Conservation (phyloP, 2,888 invertebrate genomes). For the Hipparchia semele region DNA sequence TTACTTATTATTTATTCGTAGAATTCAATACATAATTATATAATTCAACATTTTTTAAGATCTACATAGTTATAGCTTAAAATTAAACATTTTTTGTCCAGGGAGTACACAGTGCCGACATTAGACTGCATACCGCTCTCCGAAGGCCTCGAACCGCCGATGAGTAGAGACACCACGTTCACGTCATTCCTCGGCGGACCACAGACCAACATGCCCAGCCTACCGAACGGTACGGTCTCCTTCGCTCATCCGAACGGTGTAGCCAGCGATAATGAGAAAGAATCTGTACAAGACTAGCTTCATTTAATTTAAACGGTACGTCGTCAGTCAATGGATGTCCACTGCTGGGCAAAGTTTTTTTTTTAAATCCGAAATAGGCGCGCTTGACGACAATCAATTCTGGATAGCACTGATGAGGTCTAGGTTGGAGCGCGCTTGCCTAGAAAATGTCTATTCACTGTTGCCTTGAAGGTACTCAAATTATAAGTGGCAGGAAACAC, state of each 20-base stretch:
- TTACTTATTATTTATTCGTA: too few relatives aligned
- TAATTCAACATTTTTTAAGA: too few relatives aligned
- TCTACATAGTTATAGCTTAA: too few relatives aligned
- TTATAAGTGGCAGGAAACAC: too few relatives aligned
- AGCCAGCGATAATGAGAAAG: conserved; percentile 43
- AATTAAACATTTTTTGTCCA: conserved; percentile 43
- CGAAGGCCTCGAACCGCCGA: conserved; percentile 75
- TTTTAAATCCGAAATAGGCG: too few relatives aligned
- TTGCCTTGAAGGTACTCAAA: too few relatives aligned
- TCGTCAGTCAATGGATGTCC: background rate
- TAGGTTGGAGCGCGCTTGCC: too few relatives aligned
- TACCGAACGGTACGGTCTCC: conserved; percentile 57
- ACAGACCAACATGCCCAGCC: conserved; percentile 43
- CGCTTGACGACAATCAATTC: too few relatives aligned
- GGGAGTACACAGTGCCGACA: conserved; percentile 79
- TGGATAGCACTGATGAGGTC: too few relatives aligned
- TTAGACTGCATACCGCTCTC: conserved; percentile 76
- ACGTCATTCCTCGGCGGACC: conserved; percentile 80
- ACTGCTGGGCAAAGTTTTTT: too few relatives aligned
- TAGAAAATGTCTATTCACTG: too few relatives aligned
- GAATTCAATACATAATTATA: too few relatives aligned
- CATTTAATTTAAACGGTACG: background rate
- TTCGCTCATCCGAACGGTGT: conserved; percentile 48
- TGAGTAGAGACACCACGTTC: conserved; percentile 79
- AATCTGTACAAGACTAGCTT: conserved; percentile 12